phyloP scores from a whole-genome alignment of 2,888 invertebrate species.

The Empis livida region DNA sequence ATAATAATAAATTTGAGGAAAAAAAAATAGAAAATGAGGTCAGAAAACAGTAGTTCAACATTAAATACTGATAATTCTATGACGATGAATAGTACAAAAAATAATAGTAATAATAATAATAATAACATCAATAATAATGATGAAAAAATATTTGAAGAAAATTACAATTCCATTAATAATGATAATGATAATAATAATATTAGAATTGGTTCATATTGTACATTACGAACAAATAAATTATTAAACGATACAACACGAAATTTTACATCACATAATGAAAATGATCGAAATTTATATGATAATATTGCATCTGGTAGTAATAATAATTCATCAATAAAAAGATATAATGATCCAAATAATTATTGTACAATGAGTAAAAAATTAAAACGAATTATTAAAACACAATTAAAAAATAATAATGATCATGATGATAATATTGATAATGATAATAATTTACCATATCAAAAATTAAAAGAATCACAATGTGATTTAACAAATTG shows the following conservation, averaged over 20 bases:
- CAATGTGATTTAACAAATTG: constrained; percentile 2
- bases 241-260: not conserved
- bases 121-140: not conserved
- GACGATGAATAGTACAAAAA: not conserved
- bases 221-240: constrained; percentile 3
- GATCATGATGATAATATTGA: no score
- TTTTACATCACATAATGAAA: not conserved
- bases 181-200: constrained; percentile 4
- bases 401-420: not conserved
- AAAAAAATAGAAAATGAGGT: constrained; percentile 7
- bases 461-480: constrained; percentile 8
- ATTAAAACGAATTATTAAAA: constrained; percentile 8
- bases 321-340: not conserved
- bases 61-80: no score
- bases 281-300: not conserved
- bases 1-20: no score
- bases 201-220: constrained; percentile 10
- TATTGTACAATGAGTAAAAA: constrained; percentile 9
- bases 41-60: constrained; percentile 10
- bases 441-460: constrained; percentile 3
- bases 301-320: not conserved
- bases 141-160: not conserved
- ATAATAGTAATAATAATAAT: not conserved
- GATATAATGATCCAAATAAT: constrained; percentile 1
- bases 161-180: constrained; percentile 2